A percentile compares a stretch with the other conserved stretches of the same genome.
Evolutionary conservation across 2,113 vertebrate genomes (phyloP).

Genomic region (Prunella fulvescens): DNA sequence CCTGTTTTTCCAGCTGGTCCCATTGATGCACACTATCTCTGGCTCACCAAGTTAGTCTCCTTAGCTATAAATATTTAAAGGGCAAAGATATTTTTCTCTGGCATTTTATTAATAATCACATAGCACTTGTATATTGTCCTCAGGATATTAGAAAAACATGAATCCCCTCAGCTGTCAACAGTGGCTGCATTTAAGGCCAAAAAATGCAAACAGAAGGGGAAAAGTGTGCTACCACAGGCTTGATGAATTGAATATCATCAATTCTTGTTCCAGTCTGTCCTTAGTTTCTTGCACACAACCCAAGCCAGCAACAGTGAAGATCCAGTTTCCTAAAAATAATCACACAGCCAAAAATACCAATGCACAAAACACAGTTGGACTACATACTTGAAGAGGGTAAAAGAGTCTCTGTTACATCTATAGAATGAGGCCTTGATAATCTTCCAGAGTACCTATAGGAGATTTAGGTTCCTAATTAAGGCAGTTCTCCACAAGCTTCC

Average conservation of each 20-base stretch:
- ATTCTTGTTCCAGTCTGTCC: not conserved
- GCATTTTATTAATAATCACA: slow-evolving; percentile 1
- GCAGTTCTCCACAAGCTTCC: not conserved
- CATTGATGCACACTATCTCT: not conserved
- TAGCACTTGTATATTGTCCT: not conserved
- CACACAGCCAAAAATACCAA: not conserved
- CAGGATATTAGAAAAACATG: not conserved
- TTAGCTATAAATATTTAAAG: not conserved
- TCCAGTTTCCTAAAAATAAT: not conserved
- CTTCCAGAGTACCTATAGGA: not conserved
- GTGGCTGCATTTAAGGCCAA: not conserved
- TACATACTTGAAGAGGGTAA: not conserved
- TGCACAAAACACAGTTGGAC: not conserved
- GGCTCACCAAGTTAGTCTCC: not conserved
- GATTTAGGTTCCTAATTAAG: not conserved
- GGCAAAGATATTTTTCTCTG: not conserved
- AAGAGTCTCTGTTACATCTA: not conserved
- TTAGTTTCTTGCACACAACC: not conserved
- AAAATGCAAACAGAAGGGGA: not conserved
- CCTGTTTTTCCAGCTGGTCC: not conserved
- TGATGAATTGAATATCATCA: not conserved
- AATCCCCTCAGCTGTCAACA: not conserved
- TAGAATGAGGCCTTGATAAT: not conserved
- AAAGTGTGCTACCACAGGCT: not conserved
- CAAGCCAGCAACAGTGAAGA: not conserved